These are phyloP conservation scores for Coreoperca whiteheadi DNA, from an alignment of 2,113 vertebrate species.

Conservation along the genomic window DNA sequence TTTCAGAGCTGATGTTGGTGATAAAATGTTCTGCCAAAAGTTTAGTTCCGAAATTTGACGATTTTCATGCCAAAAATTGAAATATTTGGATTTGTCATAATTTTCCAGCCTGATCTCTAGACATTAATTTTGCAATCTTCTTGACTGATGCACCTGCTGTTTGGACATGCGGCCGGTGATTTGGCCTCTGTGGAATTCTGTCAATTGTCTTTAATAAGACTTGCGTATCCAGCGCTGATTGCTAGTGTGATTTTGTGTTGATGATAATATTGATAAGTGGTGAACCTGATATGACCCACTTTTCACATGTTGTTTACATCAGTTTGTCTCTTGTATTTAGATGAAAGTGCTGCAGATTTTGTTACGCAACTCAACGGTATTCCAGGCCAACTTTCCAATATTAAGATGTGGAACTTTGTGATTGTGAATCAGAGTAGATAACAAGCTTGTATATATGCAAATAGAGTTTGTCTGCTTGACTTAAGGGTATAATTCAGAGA, in stretches of 20 bases:
- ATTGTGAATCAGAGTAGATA: neutral
- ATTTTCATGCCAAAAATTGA: neutral
- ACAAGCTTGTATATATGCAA: neutral
- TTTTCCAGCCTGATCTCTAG: neutral
- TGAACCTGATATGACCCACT: neutral
- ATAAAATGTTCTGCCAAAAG: neutral
- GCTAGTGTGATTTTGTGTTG: neutral
- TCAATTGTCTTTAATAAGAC: neutral
- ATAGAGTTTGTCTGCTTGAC: neutral
- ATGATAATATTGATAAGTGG: neutral
- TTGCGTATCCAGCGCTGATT: neutral
- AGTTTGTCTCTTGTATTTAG: conserved; percentile 5
- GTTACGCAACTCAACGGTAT: neutral
- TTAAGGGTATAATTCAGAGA: neutral
- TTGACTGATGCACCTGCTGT: conserved; percentile 15
- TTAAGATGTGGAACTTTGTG: neutral
- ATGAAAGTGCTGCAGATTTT: neutral
- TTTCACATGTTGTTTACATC: neutral
- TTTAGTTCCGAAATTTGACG: neutral
- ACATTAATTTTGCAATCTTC: neutral
- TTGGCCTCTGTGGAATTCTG: neutral
- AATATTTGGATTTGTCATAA: neutral
- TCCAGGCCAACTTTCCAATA: neutral
- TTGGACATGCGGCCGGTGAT: neutral
- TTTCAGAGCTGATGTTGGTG: neutral